Evolutionary conservation across 2,888 invertebrate species (phyloP), one percentile per base, ranked within the genome.

Genomic region (Oxytorus armatus): DNA sequence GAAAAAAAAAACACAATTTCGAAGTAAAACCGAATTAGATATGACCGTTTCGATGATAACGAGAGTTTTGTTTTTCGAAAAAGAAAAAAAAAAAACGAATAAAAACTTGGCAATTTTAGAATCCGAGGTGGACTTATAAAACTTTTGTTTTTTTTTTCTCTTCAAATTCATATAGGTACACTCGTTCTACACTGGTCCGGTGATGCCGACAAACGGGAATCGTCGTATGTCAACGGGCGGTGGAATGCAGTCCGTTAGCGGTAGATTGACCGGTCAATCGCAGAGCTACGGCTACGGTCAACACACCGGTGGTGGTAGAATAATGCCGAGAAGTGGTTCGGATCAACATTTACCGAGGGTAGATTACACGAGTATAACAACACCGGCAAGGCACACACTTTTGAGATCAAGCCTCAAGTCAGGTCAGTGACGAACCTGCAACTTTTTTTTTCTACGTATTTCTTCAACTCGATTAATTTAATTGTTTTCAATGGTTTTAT

Each of bases 281-380:
- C 93, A 93, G 70, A 90, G 92, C 10, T 91, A 91, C 65, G 90
- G 88, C 18, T 93, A 93, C 87, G 92, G 93, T 33, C 93, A 93
- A 85, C 93, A 93, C 84, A 85, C 92, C 8, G 92, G 92, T 44
- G 92, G 92, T 14, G 93, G 93, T 33, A 91, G 93, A 69, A 93
- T 93, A 68, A 94, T 98, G 92, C 96, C 97, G 14, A 94, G 98
- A 70, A 97, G 98, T 66, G 98, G 98, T 21, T 98, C 98, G 49
- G 98, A 98, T 92, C 97, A 98, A 92, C 97, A 98, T 91, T 92
- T 97, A 84, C 97, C 97, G 7, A 94, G 97, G 68, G 96, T 97
- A 8, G 97, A 97, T 92, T 97, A 97, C 90, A 96, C 96, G 18
- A 94, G 94, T 83, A 93, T 94, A 83, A 94, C 95, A 61, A 95